Conservation (phyloP, 2,113 vertebrate species). For the Amphilophus citrinellus region DNA sequence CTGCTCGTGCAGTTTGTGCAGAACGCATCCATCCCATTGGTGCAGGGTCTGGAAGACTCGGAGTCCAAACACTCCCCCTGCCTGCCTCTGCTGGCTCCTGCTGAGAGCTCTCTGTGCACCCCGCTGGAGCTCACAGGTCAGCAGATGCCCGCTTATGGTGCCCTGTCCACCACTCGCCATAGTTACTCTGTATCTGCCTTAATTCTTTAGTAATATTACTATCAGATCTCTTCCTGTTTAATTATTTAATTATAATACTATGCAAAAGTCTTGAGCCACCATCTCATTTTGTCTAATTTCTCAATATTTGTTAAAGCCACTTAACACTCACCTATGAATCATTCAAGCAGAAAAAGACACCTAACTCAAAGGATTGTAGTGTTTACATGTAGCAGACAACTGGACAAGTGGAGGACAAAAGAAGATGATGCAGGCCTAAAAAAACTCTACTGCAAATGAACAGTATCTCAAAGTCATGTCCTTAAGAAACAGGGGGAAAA, state of each 20-base stretch:
- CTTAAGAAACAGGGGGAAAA: too few species aligned
- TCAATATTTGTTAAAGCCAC: too few species aligned
- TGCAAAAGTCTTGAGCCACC: too few species aligned
- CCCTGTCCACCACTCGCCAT: neutral
- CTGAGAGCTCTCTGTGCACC: conserved; percentile 89
- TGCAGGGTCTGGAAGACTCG: conserved; percentile 90
- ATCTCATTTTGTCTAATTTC: too few species aligned
- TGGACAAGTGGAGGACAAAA: too few species aligned
- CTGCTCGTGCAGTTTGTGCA: conserved; percentile 99
- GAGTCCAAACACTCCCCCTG: conserved; percentile 90
- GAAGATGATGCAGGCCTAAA: too few species aligned
- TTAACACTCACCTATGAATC: too few species aligned
- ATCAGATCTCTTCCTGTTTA: neutral
- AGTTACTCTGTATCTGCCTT: neutral
- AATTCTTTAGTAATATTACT: neutral
- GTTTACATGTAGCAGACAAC: too few species aligned
- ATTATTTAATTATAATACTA: neutral
- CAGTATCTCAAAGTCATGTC: too few species aligned
- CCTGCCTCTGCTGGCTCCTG: conserved; percentile 89
- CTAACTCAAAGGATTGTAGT: too few species aligned
- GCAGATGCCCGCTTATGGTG: neutral
- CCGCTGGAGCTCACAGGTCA: conserved; percentile 94
- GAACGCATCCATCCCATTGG: conserved; percentile 96
- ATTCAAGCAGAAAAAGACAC: too few species aligned
- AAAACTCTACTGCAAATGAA: too few species aligned